Evolutionary conservation across 2,113 vertebrate species (phyloP).

Genomic region (Carettochelys insculpta): DNA sequence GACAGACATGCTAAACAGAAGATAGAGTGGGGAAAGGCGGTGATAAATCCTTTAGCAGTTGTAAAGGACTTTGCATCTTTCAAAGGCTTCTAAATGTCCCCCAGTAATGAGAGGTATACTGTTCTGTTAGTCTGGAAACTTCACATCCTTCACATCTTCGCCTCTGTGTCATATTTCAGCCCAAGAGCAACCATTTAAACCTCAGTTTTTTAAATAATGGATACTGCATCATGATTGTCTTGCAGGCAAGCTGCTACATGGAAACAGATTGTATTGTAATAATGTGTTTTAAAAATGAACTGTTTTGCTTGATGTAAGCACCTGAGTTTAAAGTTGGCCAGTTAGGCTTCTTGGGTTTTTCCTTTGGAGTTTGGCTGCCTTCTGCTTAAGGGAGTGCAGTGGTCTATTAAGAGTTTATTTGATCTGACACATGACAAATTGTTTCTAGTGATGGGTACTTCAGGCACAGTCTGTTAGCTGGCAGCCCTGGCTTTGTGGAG

Average conservation of each 20-base stretch:
- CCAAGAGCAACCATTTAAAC: neutral
- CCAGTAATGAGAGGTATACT: fast-evolving
- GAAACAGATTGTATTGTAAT: neutral
- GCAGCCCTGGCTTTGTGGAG: neutral
- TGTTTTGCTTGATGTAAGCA: fast-evolving
- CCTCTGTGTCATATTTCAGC: neutral
- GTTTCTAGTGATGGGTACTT: slow-evolving; percentile 61
- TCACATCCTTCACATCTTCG: neutral
- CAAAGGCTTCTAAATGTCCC: neutral
- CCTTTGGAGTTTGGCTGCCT: slow-evolving; percentile 53
- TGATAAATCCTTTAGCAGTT: neutral
- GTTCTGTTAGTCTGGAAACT: fast-evolving
- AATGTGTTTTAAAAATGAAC: neutral
- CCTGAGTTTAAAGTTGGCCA: neutral
- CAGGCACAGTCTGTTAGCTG: slow-evolving; percentile 22
- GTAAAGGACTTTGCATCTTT: fast-evolving
- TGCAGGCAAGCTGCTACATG: fast-evolving
- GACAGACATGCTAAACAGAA: neutral
- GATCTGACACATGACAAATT: slow-evolving; percentile 69
- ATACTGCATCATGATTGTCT: neutral
- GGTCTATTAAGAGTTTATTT: slow-evolving; percentile 55
- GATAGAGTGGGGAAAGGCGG: neutral
- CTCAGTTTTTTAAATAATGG: neutral
- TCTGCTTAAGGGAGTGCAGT: slow-evolving; percentile 59
- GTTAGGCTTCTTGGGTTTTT: slow-evolving; percentile 13